Evolutionary conservation across 1,140 invertebrate species (phyloP).

Genomic region (Cherax quadricarinatus): DNA sequence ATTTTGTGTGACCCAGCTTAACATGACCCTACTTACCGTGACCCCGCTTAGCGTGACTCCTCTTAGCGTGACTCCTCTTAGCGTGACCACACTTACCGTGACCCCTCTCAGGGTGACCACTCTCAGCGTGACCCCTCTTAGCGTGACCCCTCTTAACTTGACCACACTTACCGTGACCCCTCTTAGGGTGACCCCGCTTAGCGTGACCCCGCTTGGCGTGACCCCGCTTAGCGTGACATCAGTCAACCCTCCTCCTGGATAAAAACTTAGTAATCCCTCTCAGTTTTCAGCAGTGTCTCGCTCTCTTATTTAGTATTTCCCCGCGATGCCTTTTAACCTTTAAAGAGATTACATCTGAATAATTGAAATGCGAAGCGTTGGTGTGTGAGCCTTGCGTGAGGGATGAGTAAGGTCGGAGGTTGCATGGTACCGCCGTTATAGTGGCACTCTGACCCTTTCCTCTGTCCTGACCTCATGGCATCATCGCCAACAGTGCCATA

Average conservation of each 20-base stretch:
- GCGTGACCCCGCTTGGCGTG: no score
- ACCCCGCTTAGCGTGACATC: not conserved
- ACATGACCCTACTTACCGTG: not conserved
- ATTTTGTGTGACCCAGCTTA: not conserved
- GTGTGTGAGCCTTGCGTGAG: not conserved
- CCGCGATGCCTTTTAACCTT: constrained; percentile 37
- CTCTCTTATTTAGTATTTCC: constrained; percentile 24
- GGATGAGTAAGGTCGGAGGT: not conserved
- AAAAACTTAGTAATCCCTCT: no score
- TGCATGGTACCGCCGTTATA: not conserved
- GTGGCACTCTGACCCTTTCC: constrained; percentile 21
- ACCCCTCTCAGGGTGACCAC: not conserved
- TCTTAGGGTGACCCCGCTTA: not conserved
- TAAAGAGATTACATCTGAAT: constrained; percentile 44
- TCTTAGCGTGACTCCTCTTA: no score
- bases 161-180: not conserved
- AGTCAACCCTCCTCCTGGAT: not conserved
- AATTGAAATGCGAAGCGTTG: constrained; percentile 12
- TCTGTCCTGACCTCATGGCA: constrained; percentile 33
- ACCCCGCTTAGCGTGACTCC: not conserved
- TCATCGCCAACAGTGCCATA: constrained; percentile 7
- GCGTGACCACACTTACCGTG: not conserved
- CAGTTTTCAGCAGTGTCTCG: not conserved
- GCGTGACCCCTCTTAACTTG: not conserved
- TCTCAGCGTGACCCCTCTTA: not conserved